Evolutionary conservation across 2,797 vertebrate genomes (phyloP), one percentile per base, ranked within the genome.

Genomic region (Megalops cyprinoides): DNA sequence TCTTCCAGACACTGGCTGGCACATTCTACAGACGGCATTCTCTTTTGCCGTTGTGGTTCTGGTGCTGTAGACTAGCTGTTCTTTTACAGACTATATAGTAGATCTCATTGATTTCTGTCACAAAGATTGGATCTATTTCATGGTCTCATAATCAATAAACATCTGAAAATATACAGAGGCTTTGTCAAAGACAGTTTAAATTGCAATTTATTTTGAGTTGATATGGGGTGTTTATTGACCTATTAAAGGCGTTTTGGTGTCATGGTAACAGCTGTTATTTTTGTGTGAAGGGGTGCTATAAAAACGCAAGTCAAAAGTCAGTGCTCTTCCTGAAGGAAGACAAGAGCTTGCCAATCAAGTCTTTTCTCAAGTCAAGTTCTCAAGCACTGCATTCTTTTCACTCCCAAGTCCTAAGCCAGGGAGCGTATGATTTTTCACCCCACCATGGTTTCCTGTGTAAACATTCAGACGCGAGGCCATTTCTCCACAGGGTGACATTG

Each of bases 401-500:
- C 31, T 4, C 4, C 62, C 1, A 34, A 20, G 20, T 67, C 31
- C 20, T 4, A n/a, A 18, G 62, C 62, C 28, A 53, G 49, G 49
- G 74, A 51, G 46, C 74, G 49, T 49, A 25, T 28, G 6, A 6
- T 51, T n/a, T 34, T 53, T 76, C 31, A 76, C 74, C 74, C 74
- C 15, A 4, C 14, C 10, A 46, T 7, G 10, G 18, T 23, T 31
- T 25, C 74, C 62, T 67, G 62, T 39, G 62, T 9, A 67, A 49
- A 51, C 74, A 76, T 49, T 49, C 25, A 10, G 71, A 28, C 71
- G 5, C 44, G 20, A 14, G 25, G 25, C 42, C n/a, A 10, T 28
- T 39, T 67, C 62, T 67, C 62, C 14, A 23, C 31, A 20, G 62
- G 62, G 62, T 2, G 23, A 74, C 81, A 1, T 84, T 91, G 91